phyloP scores from a whole-genome alignment of 92 coral and sea anemone species.

The Muricea muricata region DNA sequence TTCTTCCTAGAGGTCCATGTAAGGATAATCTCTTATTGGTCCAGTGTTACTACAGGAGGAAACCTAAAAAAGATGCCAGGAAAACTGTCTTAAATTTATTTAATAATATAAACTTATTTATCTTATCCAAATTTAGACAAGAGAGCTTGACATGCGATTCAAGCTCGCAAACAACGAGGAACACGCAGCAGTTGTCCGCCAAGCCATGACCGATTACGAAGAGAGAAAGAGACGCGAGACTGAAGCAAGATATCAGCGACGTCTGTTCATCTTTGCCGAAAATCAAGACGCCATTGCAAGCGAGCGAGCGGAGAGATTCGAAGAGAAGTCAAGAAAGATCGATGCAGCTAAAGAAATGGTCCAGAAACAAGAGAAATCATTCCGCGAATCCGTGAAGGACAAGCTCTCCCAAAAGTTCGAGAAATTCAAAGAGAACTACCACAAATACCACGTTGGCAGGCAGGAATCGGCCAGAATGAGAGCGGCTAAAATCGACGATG shows the following conservation, averaged over 20 bases:
- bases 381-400: slow-evolving; percentile 33
- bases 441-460: not conserved
- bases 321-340: slow-evolving; percentile 14
- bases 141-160: slow-evolving; percentile 12
- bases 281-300: slow-evolving; percentile 24
- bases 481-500: not conserved
- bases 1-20: too few species aligned
- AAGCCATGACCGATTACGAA: slow-evolving; percentile 37
- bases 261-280: slow-evolving; percentile 34
- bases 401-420: slow-evolving; percentile 23
- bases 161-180: slow-evolving; percentile 11
- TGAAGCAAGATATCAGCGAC: slow-evolving; percentile 23
- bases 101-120: too few species aligned
- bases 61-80: too few species aligned
- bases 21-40: too few species aligned
- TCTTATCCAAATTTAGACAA: too few species aligned
- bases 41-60: not conserved
- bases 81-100: too few species aligned
- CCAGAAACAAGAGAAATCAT: not conserved
- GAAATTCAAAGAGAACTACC: slow-evolving; percentile 21
- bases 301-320: slow-evolving; percentile 14
- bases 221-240: slow-evolving; percentile 32
- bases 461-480: not conserved
- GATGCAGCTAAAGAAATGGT: not conserved
- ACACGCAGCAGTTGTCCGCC: slow-evolving; percentile 15